Evolutionary conservation across 1,140 invertebrate species (phyloP), one percentile per base, ranked within the genome.

Genomic region (Brachionus rubens): DNA sequence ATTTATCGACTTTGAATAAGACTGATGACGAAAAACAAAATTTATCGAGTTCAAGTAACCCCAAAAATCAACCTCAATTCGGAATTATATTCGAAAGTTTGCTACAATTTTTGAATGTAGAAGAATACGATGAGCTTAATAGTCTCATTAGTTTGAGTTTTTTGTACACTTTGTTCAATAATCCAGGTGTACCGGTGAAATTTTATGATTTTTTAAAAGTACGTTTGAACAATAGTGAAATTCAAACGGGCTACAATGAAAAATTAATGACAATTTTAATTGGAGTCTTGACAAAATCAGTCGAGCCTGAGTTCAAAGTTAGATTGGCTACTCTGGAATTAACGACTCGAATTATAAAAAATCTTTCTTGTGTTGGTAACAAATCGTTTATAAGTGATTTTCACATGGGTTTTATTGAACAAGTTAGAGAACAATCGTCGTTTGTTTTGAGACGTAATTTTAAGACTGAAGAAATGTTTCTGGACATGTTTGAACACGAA

Each of bases 401-500:
- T 78, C 90, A 90, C 81, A 87, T 88, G 77, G 88, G 88, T 12
- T 87, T 88, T 9, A 88, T 93, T 12, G 91, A 93, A 82, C 88
- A 89, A 54, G 90, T 92, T 5, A 89, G 90, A 77, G 91, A 92
- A 80, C 91, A 94, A 81, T 92, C 92, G 77, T 93, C 92, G 43
- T 88, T 90, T 19, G 86, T 93, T 12, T 87, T 96, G 1, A 88
- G 92, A 43, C 94, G 94, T 86, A 95, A 96, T 82, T 96, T 95
- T 83, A 96, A 96, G 89, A 94, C 91, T 81, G 95, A 98, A 87
- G 95, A 98, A 81, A 94, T 98, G 78, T 99, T 99, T 86, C 85
- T 98, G 33, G 96, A 99, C 82, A 93, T 98, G 89, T 99, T 99
- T 85, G 96, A 99, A 86, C 94, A 98, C 83, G 96, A 99, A 87